These are phyloP conservation scores for Podarcis muralis DNA, from an alignment of 2,113 vertebrate species.

Conservation along the genomic window DNA sequence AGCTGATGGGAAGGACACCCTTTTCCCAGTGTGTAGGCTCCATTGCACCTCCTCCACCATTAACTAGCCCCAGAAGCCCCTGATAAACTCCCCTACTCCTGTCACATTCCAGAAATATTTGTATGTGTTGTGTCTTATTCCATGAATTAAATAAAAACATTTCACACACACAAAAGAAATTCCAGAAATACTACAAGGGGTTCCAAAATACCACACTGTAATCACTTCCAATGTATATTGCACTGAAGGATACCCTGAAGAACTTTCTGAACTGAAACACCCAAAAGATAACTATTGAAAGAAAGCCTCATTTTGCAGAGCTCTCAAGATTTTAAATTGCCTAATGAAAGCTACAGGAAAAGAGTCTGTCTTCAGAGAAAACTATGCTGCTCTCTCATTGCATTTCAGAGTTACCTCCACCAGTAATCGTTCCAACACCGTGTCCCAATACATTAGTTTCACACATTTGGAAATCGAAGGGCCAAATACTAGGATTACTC, in stretches of 20 bases:
- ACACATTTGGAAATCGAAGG: slow-evolving; percentile 24
- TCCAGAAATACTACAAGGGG: too few relatives aligned
- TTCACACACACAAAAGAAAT: too few relatives aligned
- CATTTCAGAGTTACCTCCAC: not conserved
- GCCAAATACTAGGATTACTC: slow-evolving; percentile 27
- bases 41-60: not conserved
- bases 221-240: too few relatives aligned
- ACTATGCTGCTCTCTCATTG: not conserved
- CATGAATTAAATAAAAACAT: too few relatives aligned
- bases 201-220: too few relatives aligned
- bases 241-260: too few relatives aligned
- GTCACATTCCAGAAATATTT: not conserved
- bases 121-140: not conserved
- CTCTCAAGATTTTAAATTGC: not conserved
- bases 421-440: not conserved
- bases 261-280: not conserved
- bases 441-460: slow-evolving; percentile 17
- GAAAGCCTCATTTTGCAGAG: not conserved
- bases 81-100: not conserved
- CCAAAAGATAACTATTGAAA: not conserved
- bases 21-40: too few relatives aligned
- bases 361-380: not conserved
- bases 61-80: not conserved
- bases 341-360: not conserved
- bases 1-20: not conserved